Evolutionary conservation across 2,888 invertebrate species (phyloP).

Genomic region (Lycocerus yunnanus): DNA sequence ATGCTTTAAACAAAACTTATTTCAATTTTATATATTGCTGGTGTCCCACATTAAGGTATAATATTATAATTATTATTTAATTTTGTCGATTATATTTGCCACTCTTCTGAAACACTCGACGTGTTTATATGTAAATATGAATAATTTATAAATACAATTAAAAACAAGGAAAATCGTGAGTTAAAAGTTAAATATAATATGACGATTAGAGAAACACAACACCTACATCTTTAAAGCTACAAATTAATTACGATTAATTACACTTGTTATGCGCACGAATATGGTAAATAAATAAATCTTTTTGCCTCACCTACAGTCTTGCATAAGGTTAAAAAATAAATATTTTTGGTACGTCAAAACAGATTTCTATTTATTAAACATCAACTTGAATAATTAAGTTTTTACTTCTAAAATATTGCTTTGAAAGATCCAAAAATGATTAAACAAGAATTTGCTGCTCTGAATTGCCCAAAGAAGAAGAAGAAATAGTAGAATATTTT

Average conservation of each 20-base stretch:
- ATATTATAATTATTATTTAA: too few relatives aligned
- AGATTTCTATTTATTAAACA: too few relatives aligned
- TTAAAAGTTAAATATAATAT: neutral
- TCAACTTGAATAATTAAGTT: too few relatives aligned
- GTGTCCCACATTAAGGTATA: too few relatives aligned
- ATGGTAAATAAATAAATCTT: slow-evolving; percentile 3
- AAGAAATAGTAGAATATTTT: too few relatives aligned
- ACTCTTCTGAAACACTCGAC: neutral
- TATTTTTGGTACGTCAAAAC: neutral
- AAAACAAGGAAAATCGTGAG: neutral
- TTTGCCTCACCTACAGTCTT: slow-evolving; percentile 2
- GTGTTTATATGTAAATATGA: neutral
- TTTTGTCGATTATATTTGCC: neutral
- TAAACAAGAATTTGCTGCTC: too few relatives aligned
- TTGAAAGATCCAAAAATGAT: too few relatives aligned
- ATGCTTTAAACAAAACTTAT: neutral
- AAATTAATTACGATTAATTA: slow-evolving; percentile 2
- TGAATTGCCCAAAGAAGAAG: too few relatives aligned
- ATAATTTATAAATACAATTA: neutral
- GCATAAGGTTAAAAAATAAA: neutral
- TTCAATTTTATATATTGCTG: neutral
- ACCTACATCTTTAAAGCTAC: neutral
- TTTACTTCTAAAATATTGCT: too few relatives aligned
- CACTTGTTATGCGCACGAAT: slow-evolving; percentile 1
- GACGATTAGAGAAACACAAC: neutral